Percentiles rank a stretch among this genome's conserved stretches.
These are phyloP conservation scores for Ophthalmolycus amberensis DNA, from an alignment of 2,113 vertebrate species.

Conservation along the genomic window DNA sequence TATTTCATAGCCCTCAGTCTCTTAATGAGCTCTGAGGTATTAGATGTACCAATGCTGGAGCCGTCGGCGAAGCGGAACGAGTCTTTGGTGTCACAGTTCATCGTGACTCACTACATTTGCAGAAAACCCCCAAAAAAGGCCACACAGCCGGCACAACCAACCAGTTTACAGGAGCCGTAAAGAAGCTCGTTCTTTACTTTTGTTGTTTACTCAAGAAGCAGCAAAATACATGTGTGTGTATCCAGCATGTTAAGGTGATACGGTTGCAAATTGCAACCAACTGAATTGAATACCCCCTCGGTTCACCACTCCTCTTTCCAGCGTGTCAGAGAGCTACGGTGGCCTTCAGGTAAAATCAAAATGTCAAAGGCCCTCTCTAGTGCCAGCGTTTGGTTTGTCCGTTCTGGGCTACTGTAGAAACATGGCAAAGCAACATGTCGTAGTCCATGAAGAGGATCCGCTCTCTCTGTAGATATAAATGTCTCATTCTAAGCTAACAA, in stretches of 20 bases:
- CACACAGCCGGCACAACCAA: not conserved
- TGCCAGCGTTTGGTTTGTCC: no score
- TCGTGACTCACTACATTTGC: conserved; percentile 45
- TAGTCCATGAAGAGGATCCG: no score
- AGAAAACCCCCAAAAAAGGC: conserved; percentile 2
- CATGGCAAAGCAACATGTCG: no score
- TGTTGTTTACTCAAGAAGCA: not conserved
- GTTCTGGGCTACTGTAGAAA: no score
- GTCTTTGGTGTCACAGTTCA: conserved; percentile 35
- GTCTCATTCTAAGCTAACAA: no score
- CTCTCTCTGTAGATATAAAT: no score
- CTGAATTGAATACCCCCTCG: no score
- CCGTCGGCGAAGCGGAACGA: conserved; percentile 3
- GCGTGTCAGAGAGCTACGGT: no score
- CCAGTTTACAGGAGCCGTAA: not conserved
- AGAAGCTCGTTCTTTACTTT: not conserved
- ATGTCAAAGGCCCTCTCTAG: no score
- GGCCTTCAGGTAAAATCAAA: no score
- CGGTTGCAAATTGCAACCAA: no score
- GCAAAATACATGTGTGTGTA: not conserved
- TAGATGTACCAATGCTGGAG: conserved; percentile 20
- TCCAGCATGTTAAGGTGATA: not conserved
- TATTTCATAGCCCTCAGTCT: conserved; percentile 60
- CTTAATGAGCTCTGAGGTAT: conserved; percentile 64
- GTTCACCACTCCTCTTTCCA: no score